Base-by-base conservation (phyloP, 2,797 vertebrate genomes). In the Cichlasoma orientale region DNA sequence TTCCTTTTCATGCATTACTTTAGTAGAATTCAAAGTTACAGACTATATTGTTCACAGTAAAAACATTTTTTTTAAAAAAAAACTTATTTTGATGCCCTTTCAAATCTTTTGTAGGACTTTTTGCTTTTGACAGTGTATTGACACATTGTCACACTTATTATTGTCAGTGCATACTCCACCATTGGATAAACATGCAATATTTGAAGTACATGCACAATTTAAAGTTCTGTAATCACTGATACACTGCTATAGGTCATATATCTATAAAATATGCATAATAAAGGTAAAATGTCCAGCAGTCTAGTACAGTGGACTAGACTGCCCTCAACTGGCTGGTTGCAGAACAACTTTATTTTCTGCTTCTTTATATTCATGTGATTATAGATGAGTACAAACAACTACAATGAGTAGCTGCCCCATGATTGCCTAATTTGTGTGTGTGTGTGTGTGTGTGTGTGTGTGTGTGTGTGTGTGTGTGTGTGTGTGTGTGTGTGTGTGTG, bases 271-370 rank as follows among this genome's bases (percentile, higher is more conserved):
- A 50, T 44, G 38, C 9, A 29, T 27, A 23, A 29, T 7, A 13
- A 13, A 82, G 5, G 52, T 33, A 9, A 5, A 41, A 16, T n/a
- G 18, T 84, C 31, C 11, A 47, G 18, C 14, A 56, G 25, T n/a
- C 21, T 25, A 63, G 54, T 36, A 10, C 36, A 75, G 12, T 27
- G 53, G 68, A 52, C 12, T 80, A 63, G 72, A 79, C 54, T 78
- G 87, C 87, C 82, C 86, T 84, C 89, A 25, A 59, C 47, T 90
- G 92, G 86, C 50, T 31, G 27, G 71, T 19, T 74, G 21, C 16
- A 75, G 74, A 92, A 88, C 66, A 58, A 29, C 80, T 52, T 25
- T 6, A 71, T 23, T 3, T 7, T 66, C 36, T 44, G 13, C 25
- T 63, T 47, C 38, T 66, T 63, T 66, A 66, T 27, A 25, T 44